Evolutionary conservation across 92 coral and sea anemone species (phyloP), one percentile per base, ranked within the genome.

Genomic region (Chrysogorgia sp.): DNA sequence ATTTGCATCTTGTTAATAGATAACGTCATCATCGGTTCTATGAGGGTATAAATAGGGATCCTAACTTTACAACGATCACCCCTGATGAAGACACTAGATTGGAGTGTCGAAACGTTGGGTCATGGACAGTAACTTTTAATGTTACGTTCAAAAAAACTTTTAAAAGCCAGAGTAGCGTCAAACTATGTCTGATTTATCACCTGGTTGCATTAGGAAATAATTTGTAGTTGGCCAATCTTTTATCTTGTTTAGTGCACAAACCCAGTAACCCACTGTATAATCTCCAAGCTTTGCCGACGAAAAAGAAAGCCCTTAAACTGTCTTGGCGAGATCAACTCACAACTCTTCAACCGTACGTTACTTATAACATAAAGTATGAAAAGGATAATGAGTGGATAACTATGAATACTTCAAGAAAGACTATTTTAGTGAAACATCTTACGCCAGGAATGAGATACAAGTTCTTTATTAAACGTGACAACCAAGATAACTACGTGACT

Each of bases 391-490:
- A 58, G 7, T 14, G 43, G 56, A 17, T 61, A 35, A 25, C 25
- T 22, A 3, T 67, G 53, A 57, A 76, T 58, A 61, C 61, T 47
- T 28, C 64, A 59, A 14, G 83, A 56, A 55, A 63, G 86, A 33
- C 79, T 50, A 77, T 43, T 86, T 86, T 74, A 80, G 98, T 69
- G 91, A 48, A 77, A 58, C 69, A 82, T 3, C 84, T 94, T 35
- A 78, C 87, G 58, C 91, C 98, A 0, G 87, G 84, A 20, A 94
- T 89, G 30, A 66, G 67, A 7, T 94, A 94, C 83, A 71, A 76
- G 14, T 87, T 94, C 48, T 74, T 48, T 45, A 91, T 91, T n/a
- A 81, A 88, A 43, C 85, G 92, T 56, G 84, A 89, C 65, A 81
- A 80, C 4, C 96, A 94, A 67, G 35, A 53, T 48, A 68, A 82